A percentile compares a stretch with the other conserved stretches of the same genome.
These are phyloP conservation scores for Myrmecophaga tridactyla DNA, from an alignment of 2,113 vertebrate species.

Conservation along the genomic window DNA sequence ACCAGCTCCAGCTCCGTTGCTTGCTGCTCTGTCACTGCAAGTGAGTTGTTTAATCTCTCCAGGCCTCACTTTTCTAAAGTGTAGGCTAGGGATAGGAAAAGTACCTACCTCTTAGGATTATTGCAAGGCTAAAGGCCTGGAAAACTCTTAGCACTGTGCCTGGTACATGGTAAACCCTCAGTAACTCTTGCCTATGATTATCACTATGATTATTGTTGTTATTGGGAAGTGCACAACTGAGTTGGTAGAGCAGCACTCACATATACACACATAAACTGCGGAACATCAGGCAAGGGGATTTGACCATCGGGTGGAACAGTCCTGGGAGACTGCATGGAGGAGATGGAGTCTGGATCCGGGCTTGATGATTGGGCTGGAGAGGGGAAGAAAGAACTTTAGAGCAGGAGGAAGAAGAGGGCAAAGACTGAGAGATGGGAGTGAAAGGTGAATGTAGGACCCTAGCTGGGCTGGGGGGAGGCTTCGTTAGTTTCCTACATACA, in stretches of 20 bases:
- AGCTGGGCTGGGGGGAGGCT: too few relatives aligned
- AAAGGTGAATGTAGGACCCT: not conserved
- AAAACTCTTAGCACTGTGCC: not conserved
- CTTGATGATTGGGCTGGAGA: not conserved
- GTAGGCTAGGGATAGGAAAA: not conserved
- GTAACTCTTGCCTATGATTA: too few relatives aligned
- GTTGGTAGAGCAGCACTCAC: not conserved
- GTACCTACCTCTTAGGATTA: not conserved
- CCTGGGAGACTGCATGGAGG: conserved; percentile 1
- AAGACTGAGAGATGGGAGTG: not conserved
- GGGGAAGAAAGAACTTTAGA: not conserved
- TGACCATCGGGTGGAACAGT: not conserved
- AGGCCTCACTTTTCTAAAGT: not conserved
- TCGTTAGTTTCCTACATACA: not conserved
- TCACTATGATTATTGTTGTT: not conserved
- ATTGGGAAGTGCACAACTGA: not conserved
- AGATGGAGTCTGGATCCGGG: not conserved
- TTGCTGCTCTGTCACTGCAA: not conserved
- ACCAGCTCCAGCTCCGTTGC: rapidly evolving
- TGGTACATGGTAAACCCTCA: not conserved
- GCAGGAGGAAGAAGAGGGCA: not conserved
- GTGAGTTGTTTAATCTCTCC: not conserved
- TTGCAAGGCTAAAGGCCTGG: not conserved
- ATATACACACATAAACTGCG: not conserved
- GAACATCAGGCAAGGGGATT: not conserved